Evolutionary conservation across 2,113 vertebrate species (phyloP), one percentile per base, ranked within the genome.

Genomic region (Carassius carassius): DNA sequence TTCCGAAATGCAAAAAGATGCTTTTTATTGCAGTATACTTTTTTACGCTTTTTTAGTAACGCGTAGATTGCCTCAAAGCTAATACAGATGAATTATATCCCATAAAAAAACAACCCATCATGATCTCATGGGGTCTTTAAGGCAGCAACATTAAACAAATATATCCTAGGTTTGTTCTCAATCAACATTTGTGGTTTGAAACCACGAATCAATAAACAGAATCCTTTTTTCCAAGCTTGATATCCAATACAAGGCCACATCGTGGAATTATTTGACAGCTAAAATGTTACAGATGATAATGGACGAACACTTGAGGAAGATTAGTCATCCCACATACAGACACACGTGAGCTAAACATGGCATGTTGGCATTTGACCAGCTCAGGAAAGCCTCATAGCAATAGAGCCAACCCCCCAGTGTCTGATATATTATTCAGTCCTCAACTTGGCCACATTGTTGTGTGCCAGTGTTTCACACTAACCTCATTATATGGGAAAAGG

Each of bases 401-500:
- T 79, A 63, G 9, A 62, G 21, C 32, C 56, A 62, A 62, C 44
- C 32, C 35, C 16, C 56, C 21, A 16, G n/a, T 25, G 78, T 79
- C 37, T 44, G 5, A 41, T 73, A 16, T 32, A 16, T 82, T 19
- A 49, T 51, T 76, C 62, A 70, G 23, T 17, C 41, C 32, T 65
- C 17, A 54, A 21, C 78, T 25, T 5, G 69, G 63, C 10, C 12
- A 60, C 21, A 29, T 72, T 41, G 72, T 29, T 51, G 63, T 74
- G 70, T 35, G 17, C 1, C 7, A 8, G 13, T 54, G 65, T 63
- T 81, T 29, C 58, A 85, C 0, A 7, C 94, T 9, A 90, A 99
- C 98, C 96, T 98, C 97, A 69, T 98, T 96, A 3, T 95, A 96
- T 0, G 94, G 97, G 62, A 99, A 96, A 85, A 98, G 91, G 86